These are phyloP conservation scores for Apus apus DNA, from an alignment of 2,113 vertebrate genomes.

Conservation along the genomic window DNA sequence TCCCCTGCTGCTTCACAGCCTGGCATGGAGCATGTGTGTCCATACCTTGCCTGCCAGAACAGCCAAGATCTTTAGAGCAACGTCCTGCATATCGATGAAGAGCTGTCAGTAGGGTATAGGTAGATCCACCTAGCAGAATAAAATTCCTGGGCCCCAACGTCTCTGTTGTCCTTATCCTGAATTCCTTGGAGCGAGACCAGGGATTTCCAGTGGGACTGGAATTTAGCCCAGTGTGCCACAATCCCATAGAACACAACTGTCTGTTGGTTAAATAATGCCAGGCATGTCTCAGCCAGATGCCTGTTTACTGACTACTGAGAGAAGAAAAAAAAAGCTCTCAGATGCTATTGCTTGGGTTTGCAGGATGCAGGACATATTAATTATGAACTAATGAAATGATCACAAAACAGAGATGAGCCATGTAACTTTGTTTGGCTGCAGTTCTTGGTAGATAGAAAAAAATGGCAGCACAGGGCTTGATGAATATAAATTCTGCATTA, in stretches of 20 bases:
- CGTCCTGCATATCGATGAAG: rapidly evolving
- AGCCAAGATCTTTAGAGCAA: neutral
- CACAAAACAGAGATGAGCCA: conserved; percentile 36
- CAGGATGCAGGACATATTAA: conserved; percentile 39
- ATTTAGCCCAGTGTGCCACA: conserved; percentile 42
- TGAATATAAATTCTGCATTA: neutral
- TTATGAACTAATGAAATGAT: conserved; percentile 21
- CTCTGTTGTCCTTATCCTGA: neutral
- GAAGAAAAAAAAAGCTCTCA: neutral
- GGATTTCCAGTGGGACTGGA: conserved; percentile 54
- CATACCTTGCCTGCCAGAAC: neutral
- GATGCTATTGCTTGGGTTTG: conserved; percentile 33
- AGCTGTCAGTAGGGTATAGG: neutral
- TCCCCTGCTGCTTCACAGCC: neutral
- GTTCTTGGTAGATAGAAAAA: neutral
- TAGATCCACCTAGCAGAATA: neutral
- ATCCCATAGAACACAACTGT: conserved; percentile 38
- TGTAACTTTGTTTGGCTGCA: conserved; percentile 23
- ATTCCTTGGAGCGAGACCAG: conserved; percentile 27
- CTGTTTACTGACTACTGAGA: conserved; percentile 34
- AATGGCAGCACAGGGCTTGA: neutral
- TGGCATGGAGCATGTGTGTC: rapidly evolving
- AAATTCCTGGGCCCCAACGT: rapidly evolving
- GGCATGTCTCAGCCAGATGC: conserved; percentile 30
- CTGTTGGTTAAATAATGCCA: conserved; percentile 58